Evolutionary conservation across 2,888 invertebrate species (phyloP).

Genomic region (Athalia cordata): DNA sequence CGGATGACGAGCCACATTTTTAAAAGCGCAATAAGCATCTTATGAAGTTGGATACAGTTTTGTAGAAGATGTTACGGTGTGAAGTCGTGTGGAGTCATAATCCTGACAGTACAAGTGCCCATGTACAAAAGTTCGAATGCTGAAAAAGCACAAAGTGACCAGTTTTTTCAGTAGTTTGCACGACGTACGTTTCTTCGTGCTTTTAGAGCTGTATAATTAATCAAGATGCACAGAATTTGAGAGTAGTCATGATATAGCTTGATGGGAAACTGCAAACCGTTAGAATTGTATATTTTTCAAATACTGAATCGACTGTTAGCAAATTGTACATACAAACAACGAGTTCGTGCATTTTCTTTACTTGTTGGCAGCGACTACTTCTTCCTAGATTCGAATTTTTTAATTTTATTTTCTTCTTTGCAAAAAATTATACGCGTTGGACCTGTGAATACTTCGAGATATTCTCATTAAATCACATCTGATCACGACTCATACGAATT

Average conservation of each 20-base stretch:
- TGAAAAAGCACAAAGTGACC: too few relatives aligned
- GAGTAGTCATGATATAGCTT: conserved; percentile 3
- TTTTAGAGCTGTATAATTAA: conserved; percentile 5
- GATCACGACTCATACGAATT: conserved; percentile 16
- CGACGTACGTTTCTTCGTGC: too few relatives aligned
- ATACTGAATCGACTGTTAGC: conserved; percentile 15
- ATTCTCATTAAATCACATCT: conserved; percentile 20
- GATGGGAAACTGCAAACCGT: conserved; percentile 3
- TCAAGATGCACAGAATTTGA: conserved; percentile 19
- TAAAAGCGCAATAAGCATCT: too few relatives aligned
- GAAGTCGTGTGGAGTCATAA: too few relatives aligned
- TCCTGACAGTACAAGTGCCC: too few relatives aligned
- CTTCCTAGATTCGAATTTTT: neutral
- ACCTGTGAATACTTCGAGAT: conserved; percentile 11
- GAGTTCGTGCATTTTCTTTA: conserved; percentile 9
- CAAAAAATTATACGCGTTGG: conserved; percentile 11
- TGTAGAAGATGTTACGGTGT: too few relatives aligned
- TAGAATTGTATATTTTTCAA: conserved; percentile 21
- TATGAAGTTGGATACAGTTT: too few relatives aligned
- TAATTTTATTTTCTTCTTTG: neutral
- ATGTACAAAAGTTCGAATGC: too few relatives aligned
- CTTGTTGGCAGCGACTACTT: conserved; percentile 3
- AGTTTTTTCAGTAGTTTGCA: too few relatives aligned
- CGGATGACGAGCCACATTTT: too few relatives aligned
- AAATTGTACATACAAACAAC: conserved; percentile 36